phyloP scores from a whole-genome alignment of 2,888 invertebrate species.

The Pediacus dermestoides region DNA sequence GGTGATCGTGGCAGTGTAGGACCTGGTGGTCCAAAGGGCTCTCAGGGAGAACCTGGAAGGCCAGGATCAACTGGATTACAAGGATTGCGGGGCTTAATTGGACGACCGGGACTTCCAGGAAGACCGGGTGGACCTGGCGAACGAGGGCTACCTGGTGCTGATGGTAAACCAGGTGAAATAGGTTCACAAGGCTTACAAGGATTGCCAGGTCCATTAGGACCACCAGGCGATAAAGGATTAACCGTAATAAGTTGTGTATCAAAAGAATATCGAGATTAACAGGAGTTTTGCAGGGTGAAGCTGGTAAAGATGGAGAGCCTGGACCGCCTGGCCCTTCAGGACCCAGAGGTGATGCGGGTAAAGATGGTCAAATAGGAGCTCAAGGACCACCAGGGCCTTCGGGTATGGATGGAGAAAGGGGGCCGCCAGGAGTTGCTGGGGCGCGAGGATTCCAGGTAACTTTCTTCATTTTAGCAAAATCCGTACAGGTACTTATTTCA shows the following conservation, averaged over 20 bases:
- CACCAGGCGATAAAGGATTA: conserved; percentile 73
- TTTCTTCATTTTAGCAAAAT: conserved; percentile 2
- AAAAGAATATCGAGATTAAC: not conserved
- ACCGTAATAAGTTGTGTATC: conserved; percentile 52
- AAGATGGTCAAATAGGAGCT: conserved; percentile 72
- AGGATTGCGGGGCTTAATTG: conserved; percentile 61
- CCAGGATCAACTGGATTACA: conserved; percentile 58
- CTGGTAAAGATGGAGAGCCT: conserved; percentile 76
- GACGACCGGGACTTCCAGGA: conserved; percentile 68
- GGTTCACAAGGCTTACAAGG: conserved; percentile 79
- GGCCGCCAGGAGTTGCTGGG: conserved; percentile 72
- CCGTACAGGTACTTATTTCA: not conserved
- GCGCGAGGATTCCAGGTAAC: conserved; percentile 75
- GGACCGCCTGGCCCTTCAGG: conserved; percentile 74
- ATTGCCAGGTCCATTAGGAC: conserved; percentile 71
- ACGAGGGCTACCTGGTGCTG: conserved; percentile 73
- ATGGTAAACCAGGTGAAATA: conserved; percentile 81
- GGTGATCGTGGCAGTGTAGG: conserved; percentile 73
- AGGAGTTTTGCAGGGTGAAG: conserved; percentile 64
- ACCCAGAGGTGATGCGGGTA: conserved; percentile 74
- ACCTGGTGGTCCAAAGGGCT: conserved; percentile 60
- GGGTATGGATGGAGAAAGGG: conserved; percentile 72
- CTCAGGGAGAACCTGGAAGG: conserved; percentile 57
- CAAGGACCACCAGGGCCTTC: conserved; percentile 70
- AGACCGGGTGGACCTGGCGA: conserved; percentile 69